These are phyloP conservation scores for Microctonus aethiopoides DNA, from an alignment of 2,888 invertebrate genomes.

Conservation along the genomic window DNA sequence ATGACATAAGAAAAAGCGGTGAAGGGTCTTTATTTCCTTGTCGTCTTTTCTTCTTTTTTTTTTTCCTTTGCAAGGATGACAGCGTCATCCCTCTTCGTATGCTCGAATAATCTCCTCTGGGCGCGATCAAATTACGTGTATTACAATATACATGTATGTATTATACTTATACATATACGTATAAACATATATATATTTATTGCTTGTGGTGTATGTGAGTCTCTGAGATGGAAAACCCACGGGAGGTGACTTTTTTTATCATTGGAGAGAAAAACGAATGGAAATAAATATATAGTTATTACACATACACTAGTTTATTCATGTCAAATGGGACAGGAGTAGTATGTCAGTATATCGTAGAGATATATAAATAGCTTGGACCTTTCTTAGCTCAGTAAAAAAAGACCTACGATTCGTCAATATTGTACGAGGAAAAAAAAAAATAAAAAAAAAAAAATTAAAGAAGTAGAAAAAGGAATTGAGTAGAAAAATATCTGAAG, in stretches of 20 bases:
- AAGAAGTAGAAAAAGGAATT: too few species aligned
- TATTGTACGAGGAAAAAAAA: background rate
- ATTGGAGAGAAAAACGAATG: background rate
- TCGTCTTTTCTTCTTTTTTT: too few species aligned
- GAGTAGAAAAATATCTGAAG: too few species aligned
- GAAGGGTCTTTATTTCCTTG: background rate
- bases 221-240: background rate
- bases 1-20: background rate
- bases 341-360: background rate
- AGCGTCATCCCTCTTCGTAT: background rate
- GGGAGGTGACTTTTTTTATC: constrained; percentile 3
- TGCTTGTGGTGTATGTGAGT: background rate
- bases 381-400: background rate
- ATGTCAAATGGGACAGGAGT: background rate
- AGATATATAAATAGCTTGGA: background rate
- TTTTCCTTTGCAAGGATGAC: too few species aligned
- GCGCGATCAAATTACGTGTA: constrained; percentile 14
- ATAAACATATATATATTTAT: background rate
- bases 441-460: too few species aligned
- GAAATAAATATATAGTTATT: background rate
- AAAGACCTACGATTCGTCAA: background rate
- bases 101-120: constrained; percentile 15
- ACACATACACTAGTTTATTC: background rate
- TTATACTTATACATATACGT: too few species aligned
- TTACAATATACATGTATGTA: too few species aligned